Base-by-base conservation (phyloP, 2,797 vertebrate species). In the Sebastes baramenuke region DNA sequence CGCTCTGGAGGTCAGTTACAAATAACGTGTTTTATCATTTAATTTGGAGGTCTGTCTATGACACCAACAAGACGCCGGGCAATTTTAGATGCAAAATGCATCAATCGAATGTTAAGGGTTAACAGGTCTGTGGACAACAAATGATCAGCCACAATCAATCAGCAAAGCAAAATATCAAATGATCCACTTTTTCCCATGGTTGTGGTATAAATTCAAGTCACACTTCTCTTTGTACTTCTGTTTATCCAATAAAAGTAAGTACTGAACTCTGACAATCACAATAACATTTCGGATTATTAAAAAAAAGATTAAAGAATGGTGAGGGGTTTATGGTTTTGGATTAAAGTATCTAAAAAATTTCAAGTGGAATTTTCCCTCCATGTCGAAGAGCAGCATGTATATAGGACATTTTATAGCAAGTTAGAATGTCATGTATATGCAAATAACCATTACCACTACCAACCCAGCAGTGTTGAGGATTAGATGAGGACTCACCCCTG, bases 401-500 rank as follows among this genome's bases (percentile, higher is more conserved):
- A 69, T 9, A 60, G 29, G 9, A 25, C 14, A 66, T 64, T 25
- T 34, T 16, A 65, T 20, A 52, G 12, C 7, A 52, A 65, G 24
- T 6, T 22, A 6, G 3, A 59, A 20, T 42, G 61, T 56, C 67
- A 72, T 22, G 67, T 68, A 5, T 65, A 77, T 70, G 42, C 24
- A 83, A 79, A 82, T 81, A 10, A 60, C 5, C 55, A 38, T 14
- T 4, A 59, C 22, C 52, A 5, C 54, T 8, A 6, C 34, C 73
- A 72, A 79, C 73, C 34, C 12, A 3, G 52, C 60, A 58, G 77
- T 12, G 54, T 2, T 16, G 46, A 55, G 69, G 73, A 80, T 75
- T 34, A 80, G 59, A 67, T 20, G 72, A 72, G 79, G 73, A 84
- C 75, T 72, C 77, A 49, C 54, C 76, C 72, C 67, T 27, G 79